A percentile compares a stretch with the other conserved stretches of the same genome.
Conservation (phyloP, 2,888 invertebrate species). For the Belgica antarctica region DNA sequence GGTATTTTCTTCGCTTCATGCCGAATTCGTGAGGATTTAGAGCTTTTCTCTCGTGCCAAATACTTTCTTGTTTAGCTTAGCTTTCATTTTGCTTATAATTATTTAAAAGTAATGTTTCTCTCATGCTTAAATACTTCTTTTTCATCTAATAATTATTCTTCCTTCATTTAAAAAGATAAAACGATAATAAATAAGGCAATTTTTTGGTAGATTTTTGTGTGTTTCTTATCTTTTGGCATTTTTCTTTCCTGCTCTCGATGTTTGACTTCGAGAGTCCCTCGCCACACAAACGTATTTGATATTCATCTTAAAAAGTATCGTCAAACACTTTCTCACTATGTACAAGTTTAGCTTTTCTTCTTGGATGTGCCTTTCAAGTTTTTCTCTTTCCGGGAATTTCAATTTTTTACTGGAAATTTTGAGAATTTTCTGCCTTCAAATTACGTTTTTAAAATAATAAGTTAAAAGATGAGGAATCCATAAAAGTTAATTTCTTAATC, state of each 20-base stretch:
- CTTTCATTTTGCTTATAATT: background rate
- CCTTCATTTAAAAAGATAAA: slow-evolving; percentile 34
- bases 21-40: background rate
- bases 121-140: slow-evolving; percentile 12
- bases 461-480: background rate
- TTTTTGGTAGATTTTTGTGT: slow-evolving; percentile 24
- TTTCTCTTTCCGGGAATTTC: slow-evolving; percentile 1
- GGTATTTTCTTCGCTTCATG: slow-evolving; percentile 45
- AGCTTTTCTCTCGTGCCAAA: background rate
- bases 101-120: background rate
- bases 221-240: slow-evolving; percentile 26
- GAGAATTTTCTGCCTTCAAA: slow-evolving; percentile 11
- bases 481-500: background rate
- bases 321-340: slow-evolving; percentile 4
- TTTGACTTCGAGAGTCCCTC: slow-evolving; percentile 5
- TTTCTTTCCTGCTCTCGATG: background rate
- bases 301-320: slow-evolving; percentile 1
- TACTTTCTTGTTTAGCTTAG: slow-evolving; percentile 1
- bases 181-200: slow-evolving; percentile 43
- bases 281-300: slow-evolving; percentile 16
- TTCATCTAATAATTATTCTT: slow-evolving; percentile 26
- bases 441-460: background rate
- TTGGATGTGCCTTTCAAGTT: slow-evolving; percentile 3
- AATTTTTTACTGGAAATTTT: background rate
- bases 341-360: slow-evolving; percentile 15